These are phyloP conservation scores for Tiliacea aurago DNA, from an alignment of 2,888 invertebrate species.

Conservation along the genomic window DNA sequence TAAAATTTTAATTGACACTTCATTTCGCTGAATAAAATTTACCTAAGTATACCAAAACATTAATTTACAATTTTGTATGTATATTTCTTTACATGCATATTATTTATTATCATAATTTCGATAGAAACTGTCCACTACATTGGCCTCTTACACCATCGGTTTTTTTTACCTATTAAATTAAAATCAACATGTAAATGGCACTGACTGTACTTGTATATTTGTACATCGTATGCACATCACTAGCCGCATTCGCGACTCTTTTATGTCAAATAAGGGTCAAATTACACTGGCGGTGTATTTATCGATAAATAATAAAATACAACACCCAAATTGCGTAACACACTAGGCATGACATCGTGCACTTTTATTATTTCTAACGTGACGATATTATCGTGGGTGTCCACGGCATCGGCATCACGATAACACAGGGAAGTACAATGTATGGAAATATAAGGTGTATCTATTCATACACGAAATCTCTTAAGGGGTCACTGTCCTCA, in stretches of 20 bases:
- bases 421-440: background rate
- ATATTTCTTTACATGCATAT: constrained; percentile 13
- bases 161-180: background rate
- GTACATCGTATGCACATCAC: constrained; percentile 42
- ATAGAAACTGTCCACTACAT: background rate
- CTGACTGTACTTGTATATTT: constrained; percentile 42
- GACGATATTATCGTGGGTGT: background rate
- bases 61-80: constrained; percentile 2
- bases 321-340: constrained; percentile 14
- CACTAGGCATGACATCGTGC: background rate
- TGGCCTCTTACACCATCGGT: background rate
- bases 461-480: too few species aligned
- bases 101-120: constrained; percentile 4
- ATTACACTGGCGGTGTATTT: constrained; percentile 43
- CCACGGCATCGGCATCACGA: background rate
- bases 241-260: constrained; percentile 40
- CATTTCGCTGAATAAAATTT: constrained; percentile 5
- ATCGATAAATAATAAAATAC: background rate
- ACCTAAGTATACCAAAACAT: constrained; percentile 13
- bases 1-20: constrained; percentile 45
- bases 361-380: background rate
- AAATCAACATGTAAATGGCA: constrained; percentile 18
- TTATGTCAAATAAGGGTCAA: constrained; percentile 32
- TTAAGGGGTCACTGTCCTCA: too few species aligned
- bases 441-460: background rate